phyloP scores from a whole-genome alignment of 1,140 invertebrate species.

The Hestina assimilis region DNA sequence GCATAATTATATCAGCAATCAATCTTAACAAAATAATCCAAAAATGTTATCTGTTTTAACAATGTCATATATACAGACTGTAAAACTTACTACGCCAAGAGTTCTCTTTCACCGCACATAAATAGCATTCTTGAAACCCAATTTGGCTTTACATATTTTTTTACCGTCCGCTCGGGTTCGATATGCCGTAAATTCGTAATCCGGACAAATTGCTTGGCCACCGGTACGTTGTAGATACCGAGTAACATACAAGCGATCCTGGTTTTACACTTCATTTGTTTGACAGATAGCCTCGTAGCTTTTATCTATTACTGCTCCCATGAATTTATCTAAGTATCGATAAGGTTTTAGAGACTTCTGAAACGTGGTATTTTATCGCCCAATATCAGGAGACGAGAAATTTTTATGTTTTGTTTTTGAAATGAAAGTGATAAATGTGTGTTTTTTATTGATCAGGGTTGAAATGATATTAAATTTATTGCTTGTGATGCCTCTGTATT shows the following conservation, averaged over 20 bases:
- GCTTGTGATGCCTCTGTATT: too few relatives aligned
- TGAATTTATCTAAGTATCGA: neutral
- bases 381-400: too few relatives aligned
- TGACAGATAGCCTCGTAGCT: neutral
- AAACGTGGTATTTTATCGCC: too few relatives aligned
- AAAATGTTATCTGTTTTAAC: too few relatives aligned
- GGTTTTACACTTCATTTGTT: constrained; percentile 26
- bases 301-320: neutral
- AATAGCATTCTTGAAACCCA: constrained; percentile 19
- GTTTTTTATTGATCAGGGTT: too few relatives aligned
- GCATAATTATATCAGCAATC: too few relatives aligned
- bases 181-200: constrained; percentile 23
- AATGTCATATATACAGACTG: too few relatives aligned
- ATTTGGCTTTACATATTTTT: constrained; percentile 29
- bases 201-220: constrained; percentile 22
- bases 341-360: neutral
- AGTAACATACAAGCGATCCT: constrained; percentile 1
- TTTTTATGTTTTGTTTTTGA: too few relatives aligned
- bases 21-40: too few relatives aligned
- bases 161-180: constrained; percentile 15
- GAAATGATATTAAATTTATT: too few relatives aligned
- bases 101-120: constrained; percentile 10
- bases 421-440: too few relatives aligned
- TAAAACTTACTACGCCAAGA: neutral
- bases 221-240: constrained; percentile 14